Evolutionary conservation across 2,888 invertebrate species (phyloP).

Genomic region (Oasisia sp.): DNA sequence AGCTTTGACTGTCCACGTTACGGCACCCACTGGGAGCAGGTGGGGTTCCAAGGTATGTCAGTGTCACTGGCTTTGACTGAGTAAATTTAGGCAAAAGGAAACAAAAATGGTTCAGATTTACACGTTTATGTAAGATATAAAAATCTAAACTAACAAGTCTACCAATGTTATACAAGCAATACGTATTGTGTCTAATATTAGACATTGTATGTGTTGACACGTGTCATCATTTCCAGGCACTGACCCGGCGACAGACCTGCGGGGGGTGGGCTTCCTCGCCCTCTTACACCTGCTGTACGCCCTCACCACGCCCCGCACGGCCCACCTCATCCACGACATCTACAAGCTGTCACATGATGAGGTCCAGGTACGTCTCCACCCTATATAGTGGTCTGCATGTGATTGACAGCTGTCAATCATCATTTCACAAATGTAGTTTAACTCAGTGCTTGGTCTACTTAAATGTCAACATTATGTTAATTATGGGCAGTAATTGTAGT

Average conservation of each 20-base stretch:
- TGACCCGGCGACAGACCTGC: conserved; percentile 70
- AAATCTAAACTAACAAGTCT: background rate
- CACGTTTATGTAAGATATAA: background rate
- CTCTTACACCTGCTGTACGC: conserved; percentile 68
- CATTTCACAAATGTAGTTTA: background rate
- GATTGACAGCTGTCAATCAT: background rate
- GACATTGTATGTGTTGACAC: background rate
- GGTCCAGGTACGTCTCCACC: conserved; percentile 57
- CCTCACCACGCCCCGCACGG: conserved; percentile 57
- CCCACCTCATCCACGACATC: conserved; percentile 65
- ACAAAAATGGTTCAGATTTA: background rate
- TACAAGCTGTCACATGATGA: conserved; percentile 67
- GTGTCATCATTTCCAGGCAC: conserved; percentile 53
- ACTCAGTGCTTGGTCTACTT: too few species aligned
- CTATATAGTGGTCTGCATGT: background rate
- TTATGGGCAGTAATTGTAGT: too few species aligned
- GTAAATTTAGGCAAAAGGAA: too few species aligned
- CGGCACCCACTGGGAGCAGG: conserved; percentile 70
- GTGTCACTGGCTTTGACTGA: background rate
- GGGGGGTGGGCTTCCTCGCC: conserved; percentile 69
- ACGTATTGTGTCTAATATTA: background rate
- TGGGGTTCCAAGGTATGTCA: conserved; percentile 70
- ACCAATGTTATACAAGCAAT: background rate
- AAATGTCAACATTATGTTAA: too few species aligned
- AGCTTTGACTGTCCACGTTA: conserved; percentile 66